Evolutionary conservation across 1,140 invertebrate genomes (phyloP), one percentile per base, ranked within the genome.

Genomic region (Sarcophaga bullata): DNA sequence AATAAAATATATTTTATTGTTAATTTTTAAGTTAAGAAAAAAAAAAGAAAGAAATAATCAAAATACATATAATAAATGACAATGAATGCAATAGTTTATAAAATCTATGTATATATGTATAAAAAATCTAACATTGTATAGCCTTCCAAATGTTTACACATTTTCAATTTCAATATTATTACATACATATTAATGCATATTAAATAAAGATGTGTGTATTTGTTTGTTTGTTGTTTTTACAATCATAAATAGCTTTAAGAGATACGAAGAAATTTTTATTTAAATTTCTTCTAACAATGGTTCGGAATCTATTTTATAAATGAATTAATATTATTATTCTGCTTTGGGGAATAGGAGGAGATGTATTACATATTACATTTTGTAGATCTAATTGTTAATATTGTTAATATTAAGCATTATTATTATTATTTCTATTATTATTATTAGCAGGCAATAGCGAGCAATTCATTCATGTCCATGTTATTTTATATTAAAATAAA

Each of bases 341-440:
- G 15, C 25, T 37, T 37, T 37, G 54, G 54, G 54, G 54, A 58
- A n/a, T 13, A 58, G 10, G 54, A 58, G 62, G 62, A 25, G 62
- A 68, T 68, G 62, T 68, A 25, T 19, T 62, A 19, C 62, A 37
- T 68, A 68, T 68, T 68, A 68, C 54, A 37, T n/a, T 58, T 68
- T 17, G 62, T 68, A 19, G 62, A 19, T 68, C n/a, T 68, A 68
- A 19, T 68, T 68, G 54, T 58, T 58, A 58, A 58, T 68, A 19
- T 68, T 68, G 54, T 58, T 58, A 58, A 58, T 68, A 68, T 68
- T 19, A 68, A 68, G 62, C 62, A 68, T 68, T 68, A 62, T 62
- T 62, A 58, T 58, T 62, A 68, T 68, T 19, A 58, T 19, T 68
- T 19, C 19, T 68, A 25, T 68, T 25, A 68, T 68, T 25, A 68